Conservation (phyloP, 2,797 vertebrate genomes). For the Sciaenops ocellatus region DNA sequence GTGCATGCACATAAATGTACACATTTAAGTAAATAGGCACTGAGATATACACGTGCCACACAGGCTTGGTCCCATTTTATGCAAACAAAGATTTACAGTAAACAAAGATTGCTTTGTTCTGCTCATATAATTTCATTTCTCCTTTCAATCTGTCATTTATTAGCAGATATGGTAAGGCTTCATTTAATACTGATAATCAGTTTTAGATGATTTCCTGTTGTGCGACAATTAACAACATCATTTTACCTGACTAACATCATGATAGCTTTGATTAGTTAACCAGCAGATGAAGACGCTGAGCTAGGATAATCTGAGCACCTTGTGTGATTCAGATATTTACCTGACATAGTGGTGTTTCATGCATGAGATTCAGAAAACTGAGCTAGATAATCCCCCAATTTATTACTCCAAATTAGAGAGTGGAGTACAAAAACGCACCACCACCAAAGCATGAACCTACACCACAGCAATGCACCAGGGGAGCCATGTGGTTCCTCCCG, state of each 20-base stretch:
- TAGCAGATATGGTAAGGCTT: neutral
- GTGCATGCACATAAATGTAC: no score
- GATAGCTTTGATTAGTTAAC: neutral
- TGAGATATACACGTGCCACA: no score
- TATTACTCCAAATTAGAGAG: neutral
- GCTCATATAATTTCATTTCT: neutral
- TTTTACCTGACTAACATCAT: neutral
- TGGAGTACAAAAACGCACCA: neutral
- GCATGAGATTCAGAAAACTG: neutral
- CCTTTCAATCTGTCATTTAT: neutral
- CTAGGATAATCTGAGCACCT: neutral
- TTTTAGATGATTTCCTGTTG: neutral
- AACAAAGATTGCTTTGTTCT: neutral
- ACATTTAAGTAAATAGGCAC: no score
- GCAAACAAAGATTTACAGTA: neutral
- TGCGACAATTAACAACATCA: neutral
- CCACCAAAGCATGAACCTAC: conserved; percentile 1
- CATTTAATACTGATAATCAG: neutral
- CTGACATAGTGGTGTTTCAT: neutral
- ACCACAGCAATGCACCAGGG: conserved; percentile 18
- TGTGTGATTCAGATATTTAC: neutral
- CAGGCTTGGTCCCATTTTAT: conserved; percentile 2
- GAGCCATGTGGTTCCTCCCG: conserved; percentile 43
- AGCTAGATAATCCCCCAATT: neutral
- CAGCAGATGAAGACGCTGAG: no score